Conservation (phyloP, 2,888 invertebrate species). For the Odontomyia ornata region DNA sequence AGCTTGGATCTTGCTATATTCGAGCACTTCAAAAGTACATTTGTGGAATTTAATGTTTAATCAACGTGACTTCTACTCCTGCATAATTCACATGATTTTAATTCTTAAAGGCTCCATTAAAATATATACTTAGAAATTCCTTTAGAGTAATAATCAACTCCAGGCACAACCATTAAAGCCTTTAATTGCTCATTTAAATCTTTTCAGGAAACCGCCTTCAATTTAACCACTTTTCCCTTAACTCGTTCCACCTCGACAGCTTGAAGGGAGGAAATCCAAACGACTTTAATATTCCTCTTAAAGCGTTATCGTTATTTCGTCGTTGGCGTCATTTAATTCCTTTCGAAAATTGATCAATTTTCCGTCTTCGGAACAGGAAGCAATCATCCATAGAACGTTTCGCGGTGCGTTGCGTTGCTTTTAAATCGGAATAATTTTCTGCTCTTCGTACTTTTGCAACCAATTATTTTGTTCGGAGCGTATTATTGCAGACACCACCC, state of each 20-base stretch:
- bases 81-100: too few relatives aligned
- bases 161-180: constrained; percentile 14
- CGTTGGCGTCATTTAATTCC: constrained; percentile 33
- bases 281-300: constrained; percentile 28
- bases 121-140: background rate
- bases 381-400: constrained; percentile 47
- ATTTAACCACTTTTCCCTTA: background rate
- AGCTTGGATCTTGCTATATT: too few relatives aligned
- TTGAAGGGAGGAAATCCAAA: background rate
- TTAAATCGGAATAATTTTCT: constrained; percentile 36
- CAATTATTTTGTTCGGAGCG: constrained; percentile 49
- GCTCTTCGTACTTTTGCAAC: constrained; percentile 45
- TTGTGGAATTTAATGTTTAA: too few relatives aligned
- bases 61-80: too few relatives aligned
- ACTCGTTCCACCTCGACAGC: background rate
- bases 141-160: constrained; percentile 16
- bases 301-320: constrained; percentile 22
- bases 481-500: constrained; percentile 50
- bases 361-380: constrained; percentile 46
- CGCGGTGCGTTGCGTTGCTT: constrained; percentile 31
- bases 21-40: too few relatives aligned
- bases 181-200: constrained; percentile 18
- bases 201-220: constrained; percentile 12
- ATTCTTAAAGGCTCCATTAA: background rate
- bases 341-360: constrained; percentile 48